phyloP scores from a whole-genome alignment of 2,888 invertebrate genomes.

The Patella ulyssiponensis region DNA sequence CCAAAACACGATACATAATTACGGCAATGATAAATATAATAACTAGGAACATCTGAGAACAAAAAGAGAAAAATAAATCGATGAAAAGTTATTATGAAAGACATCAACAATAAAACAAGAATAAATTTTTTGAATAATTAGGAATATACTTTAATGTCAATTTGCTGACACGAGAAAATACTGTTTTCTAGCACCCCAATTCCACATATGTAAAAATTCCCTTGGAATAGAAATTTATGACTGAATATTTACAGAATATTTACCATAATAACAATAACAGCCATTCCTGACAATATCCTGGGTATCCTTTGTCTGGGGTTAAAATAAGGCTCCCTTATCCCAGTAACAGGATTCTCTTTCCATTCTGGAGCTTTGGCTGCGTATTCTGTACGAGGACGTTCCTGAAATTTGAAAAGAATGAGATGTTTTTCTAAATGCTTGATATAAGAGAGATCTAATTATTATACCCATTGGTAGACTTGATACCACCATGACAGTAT shows the following conservation, averaged over 20 bases:
- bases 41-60: constrained; percentile 74
- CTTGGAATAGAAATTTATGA: no score
- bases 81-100: not conserved
- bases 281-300: constrained; percentile 75
- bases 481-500: no score
- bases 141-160: no score
- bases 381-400: constrained; percentile 76
- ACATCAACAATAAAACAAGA: not conserved
- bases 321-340: constrained; percentile 75
- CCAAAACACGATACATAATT: constrained; percentile 76
- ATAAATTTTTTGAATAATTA: not conserved
- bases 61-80: not conserved
- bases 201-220: no score
- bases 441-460: no score
- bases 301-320: constrained; percentile 73
- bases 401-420: constrained; percentile 58
- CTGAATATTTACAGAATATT: constrained; percentile 38
- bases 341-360: constrained; percentile 76
- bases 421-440: no score
- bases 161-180: no score
- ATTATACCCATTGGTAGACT: no score
- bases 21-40: constrained; percentile 77
- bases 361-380: constrained; percentile 74
- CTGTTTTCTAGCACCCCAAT: no score
- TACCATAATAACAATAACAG: constrained; percentile 76